phyloP scores from a whole-genome alignment of 1,140 invertebrate genomes.

The Eurosta solidaginis region DNA sequence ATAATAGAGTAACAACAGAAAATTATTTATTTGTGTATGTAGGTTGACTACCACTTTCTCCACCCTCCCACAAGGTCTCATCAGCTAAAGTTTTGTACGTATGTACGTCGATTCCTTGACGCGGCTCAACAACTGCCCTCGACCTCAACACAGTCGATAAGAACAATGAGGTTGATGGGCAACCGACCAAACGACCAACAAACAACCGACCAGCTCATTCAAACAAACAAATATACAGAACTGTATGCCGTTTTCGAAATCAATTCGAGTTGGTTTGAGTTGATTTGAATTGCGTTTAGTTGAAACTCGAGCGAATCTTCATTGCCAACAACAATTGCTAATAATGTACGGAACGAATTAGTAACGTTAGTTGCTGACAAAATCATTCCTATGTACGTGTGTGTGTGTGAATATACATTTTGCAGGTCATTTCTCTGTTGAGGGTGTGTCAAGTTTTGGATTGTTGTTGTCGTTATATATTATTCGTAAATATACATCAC shows the following conservation, averaged over 20 bases:
- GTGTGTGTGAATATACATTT: too few relatives aligned
- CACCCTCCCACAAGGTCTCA: background rate
- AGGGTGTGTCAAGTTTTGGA: too few relatives aligned
- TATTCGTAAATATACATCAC: background rate
- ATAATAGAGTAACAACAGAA: background rate
- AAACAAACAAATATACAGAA: too few relatives aligned
- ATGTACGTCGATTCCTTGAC: background rate
- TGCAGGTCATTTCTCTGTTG: too few relatives aligned
- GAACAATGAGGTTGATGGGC: conserved; percentile 1
- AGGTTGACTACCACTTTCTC: background rate
- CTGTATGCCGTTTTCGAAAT: background rate
- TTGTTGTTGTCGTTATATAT: background rate
- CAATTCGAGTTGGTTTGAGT: conserved; percentile 16
- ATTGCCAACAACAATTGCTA: background rate
- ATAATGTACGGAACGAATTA: background rate
- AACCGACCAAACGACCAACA: background rate
- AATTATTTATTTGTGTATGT: background rate
- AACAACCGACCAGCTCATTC: background rate
- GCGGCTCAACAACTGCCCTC: conserved; percentile 13
- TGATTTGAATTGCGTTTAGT: conserved; percentile 26
- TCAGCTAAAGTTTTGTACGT: too few relatives aligned
- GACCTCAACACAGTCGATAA: conserved; percentile 2
- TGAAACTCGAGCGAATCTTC: too few relatives aligned
- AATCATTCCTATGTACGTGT: background rate
- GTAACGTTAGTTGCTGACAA: background rate